Evolutionary conservation across 2,797 vertebrate genomes (phyloP).

Genomic region (Chlorospingus flavigularis): DNA sequence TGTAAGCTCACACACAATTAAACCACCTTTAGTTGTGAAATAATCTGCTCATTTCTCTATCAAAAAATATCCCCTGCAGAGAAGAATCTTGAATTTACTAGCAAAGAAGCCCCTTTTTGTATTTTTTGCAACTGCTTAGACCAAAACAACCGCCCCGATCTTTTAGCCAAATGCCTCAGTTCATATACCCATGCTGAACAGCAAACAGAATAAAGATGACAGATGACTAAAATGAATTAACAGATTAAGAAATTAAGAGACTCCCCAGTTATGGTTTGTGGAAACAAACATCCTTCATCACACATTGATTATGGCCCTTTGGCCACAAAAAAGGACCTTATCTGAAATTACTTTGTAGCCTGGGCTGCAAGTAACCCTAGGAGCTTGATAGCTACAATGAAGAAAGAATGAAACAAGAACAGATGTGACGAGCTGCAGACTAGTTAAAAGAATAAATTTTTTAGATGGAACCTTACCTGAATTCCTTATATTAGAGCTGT

Average conservation of each 20-base stretch:
- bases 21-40: background rate
- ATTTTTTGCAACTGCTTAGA: background rate
- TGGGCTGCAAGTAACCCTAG: background rate
- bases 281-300: background rate
- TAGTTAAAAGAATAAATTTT: background rate
- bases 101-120: background rate
- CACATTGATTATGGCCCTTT: background rate
- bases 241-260: background rate
- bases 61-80: background rate
- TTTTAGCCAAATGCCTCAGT: background rate
- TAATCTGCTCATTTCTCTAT: background rate
- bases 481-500: conserved; percentile 86
- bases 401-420: background rate
- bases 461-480: conserved; percentile 78
- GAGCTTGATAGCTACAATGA: background rate
- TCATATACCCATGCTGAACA: background rate
- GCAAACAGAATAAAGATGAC: background rate
- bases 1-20: background rate
- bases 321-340: background rate
- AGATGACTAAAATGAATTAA: background rate
- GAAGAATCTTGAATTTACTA: background rate
- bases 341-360: background rate
- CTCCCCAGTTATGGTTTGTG: background rate
- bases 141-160: background rate
- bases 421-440: background rate